Evolutionary conservation across 2,797 vertebrate genomes (phyloP), one percentile per base, ranked within the genome.

Genomic region (Sphenopsis melanotis): DNA sequence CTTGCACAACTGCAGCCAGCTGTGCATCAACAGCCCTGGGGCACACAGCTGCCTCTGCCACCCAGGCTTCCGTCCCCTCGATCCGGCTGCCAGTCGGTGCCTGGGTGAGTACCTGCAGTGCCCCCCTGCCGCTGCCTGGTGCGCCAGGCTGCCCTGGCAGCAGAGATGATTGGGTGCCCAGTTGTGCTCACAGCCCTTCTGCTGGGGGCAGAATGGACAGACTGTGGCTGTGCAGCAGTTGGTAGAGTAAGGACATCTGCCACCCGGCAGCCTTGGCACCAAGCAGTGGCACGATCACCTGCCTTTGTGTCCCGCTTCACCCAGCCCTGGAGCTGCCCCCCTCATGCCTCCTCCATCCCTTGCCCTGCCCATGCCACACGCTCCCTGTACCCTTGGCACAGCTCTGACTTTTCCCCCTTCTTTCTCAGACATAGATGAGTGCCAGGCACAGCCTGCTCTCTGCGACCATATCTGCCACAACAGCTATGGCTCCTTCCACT

Each of bases 401-500:
- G 17, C 18, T 81, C 72, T 93, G 77, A 94, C 15, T 11, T 76
- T 81, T 30, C 66, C n/a, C 63, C 44, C n/a, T 81, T 93, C 79
- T 86, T 49, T 91, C 94, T 19, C 83, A 96, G 96, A 96, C 44
- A 23, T 90, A 70, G 92, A 96, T 68, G 94, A 97, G 78, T 97
- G 94, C 71, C 74, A 84, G 74, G 83, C 89, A 76, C 80, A 91
- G 55, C 91, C 77, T 30, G 50, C 86, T 11, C 93, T 72, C 13
- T 97, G 97, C 0, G 55, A 97, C 30, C 96, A 95, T 30, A 47
- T 95, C 75, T 97, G 96, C 83, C 95, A 97, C 78, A 97, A 95
- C 82, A 96, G 85, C 16, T 77, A 10, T 0, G 95, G 96, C 70
- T 96, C 95, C 66, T 97, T 95, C 59, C 94, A 94, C 57, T 97